A percentile compares a stretch with the other conserved stretches of the same genome.
Evolutionary conservation across 2,797 vertebrate species (phyloP).

Genomic region (Ctenopoma multispine): DNA sequence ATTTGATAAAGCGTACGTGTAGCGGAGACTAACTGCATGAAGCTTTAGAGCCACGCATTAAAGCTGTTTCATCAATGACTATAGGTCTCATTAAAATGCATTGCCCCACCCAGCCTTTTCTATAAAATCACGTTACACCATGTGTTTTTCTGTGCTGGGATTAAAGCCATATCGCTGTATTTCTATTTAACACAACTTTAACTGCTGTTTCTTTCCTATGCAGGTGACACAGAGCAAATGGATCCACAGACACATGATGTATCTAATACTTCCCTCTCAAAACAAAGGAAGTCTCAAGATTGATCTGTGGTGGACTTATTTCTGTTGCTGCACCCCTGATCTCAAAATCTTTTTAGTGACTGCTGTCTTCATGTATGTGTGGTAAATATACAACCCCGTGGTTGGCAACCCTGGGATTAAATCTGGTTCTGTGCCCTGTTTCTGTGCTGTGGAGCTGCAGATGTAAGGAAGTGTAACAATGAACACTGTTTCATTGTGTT

Average conservation of each 20-base stretch:
- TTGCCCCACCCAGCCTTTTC: neutral
- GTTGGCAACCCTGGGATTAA: constrained; percentile 50
- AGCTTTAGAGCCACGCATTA: constrained; percentile 33
- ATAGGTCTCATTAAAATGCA: constrained; percentile 47
- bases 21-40: constrained; percentile 38
- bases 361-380: constrained; percentile 27
- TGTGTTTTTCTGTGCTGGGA: constrained; percentile 34
- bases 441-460: constrained; percentile 42
- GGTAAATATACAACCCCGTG: constrained; percentile 36
- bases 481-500: constrained; percentile 39
- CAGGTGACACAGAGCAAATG: constrained; percentile 5
- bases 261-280: constrained; percentile 21
- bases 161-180: constrained; percentile 17
- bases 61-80: constrained; percentile 51
- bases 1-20: constrained; percentile 67
- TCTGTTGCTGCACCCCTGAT: constrained; percentile 10
- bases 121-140: constrained; percentile 31
- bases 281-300: constrained; percentile 36
- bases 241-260: constrained; percentile 12
- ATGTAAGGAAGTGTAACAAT: constrained; percentile 57
- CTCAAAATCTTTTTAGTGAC: constrained; percentile 34
- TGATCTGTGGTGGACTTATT: constrained; percentile 2
- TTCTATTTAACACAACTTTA: neutral
- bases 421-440: constrained; percentile 32
- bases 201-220: constrained; percentile 8